Percentiles rank a stretch among this genome's conserved stretches.
Conservation (phyloP, 2,113 vertebrate species). For the Carlito syrichta region DNA sequence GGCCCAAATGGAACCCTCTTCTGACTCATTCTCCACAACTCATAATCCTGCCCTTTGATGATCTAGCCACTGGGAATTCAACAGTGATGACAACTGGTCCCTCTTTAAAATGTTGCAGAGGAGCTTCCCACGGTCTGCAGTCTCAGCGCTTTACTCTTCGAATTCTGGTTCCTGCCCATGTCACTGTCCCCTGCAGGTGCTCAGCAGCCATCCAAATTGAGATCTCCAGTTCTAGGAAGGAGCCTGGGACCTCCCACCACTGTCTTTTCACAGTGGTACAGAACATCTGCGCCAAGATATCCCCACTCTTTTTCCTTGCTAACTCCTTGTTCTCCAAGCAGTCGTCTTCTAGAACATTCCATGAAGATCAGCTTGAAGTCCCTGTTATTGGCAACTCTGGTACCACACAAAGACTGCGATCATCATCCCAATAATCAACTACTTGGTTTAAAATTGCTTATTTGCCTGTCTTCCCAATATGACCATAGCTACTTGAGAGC, state of each 20-base stretch:
- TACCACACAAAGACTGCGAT: neutral
- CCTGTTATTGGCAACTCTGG: neutral
- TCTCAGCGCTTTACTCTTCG: neutral
- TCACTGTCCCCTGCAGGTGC: neutral
- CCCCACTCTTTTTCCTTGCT: neutral
- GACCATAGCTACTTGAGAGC: neutral
- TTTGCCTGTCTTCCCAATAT: neutral
- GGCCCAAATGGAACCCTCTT: neutral
- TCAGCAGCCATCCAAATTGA: neutral
- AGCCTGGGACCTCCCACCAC: neutral
- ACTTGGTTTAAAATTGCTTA: neutral
- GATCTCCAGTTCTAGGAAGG: neutral
- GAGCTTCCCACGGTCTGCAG: neutral
- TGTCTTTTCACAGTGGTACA: neutral
- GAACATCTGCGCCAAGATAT: neutral
- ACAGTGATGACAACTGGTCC: neutral
- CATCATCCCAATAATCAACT: neutral
- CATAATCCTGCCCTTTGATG: neutral
- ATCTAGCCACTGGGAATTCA: neutral
- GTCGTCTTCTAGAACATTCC: neutral
- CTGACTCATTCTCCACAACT: neutral
- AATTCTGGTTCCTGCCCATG: neutral
- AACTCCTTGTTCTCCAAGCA: neutral
- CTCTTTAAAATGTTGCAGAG: neutral
- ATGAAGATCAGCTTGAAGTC: neutral